Percentiles rank a stretch among this genome's conserved stretches.
Evolutionary conservation across 2,797 vertebrate species (phyloP).

Genomic region (Cossypha heuglini): DNA sequence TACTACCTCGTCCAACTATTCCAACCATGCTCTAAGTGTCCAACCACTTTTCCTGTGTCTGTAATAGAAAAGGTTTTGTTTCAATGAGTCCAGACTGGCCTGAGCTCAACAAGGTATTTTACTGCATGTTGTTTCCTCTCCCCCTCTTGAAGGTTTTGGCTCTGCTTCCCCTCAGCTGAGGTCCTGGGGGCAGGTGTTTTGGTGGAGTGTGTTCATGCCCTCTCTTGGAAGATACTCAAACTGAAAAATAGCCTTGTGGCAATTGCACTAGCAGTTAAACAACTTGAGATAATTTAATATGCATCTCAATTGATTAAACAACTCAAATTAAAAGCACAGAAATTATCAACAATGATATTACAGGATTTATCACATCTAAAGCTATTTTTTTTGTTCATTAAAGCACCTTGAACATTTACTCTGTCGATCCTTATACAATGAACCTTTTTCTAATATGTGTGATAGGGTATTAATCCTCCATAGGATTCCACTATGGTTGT

Average conservation of each 20-base stretch:
- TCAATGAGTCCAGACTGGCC: background rate
- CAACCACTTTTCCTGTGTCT: background rate
- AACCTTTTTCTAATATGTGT: background rate
- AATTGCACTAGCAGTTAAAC: background rate
- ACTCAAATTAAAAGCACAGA: background rate
- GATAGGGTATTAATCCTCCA: background rate
- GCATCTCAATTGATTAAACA: background rate
- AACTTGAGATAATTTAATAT: background rate
- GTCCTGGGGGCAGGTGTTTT: background rate
- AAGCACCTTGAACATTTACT: background rate
- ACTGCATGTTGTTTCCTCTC: background rate
- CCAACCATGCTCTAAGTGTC: background rate
- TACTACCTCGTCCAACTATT: background rate
- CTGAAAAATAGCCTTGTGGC: background rate
- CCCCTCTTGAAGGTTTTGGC: background rate
- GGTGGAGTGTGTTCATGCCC: accelerated
- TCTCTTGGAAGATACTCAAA: background rate
- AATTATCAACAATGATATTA: background rate
- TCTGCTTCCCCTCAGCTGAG: background rate
- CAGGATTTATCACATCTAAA: background rate
- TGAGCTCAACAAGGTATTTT: background rate
- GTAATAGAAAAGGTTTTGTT: background rate
- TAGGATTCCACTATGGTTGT: background rate
- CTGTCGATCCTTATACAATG: background rate
- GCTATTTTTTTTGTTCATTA: background rate